Conservation (phyloP, 2,113 vertebrate species). For the Diadophis punctatus region DNA sequence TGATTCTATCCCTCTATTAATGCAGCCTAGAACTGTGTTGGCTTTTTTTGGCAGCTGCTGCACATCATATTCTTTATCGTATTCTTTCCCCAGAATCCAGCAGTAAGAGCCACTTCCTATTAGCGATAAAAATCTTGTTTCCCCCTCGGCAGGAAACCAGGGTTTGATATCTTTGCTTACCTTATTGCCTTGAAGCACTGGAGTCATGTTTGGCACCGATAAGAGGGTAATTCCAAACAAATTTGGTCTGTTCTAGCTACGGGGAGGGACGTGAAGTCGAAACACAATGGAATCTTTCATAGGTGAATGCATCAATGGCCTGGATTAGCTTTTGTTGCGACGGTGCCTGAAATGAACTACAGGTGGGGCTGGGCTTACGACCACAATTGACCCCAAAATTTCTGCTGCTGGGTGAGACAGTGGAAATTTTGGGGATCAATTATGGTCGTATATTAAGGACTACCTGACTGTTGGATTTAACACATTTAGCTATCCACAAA, state of each 20-base stretch:
- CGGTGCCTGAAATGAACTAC: neutral
- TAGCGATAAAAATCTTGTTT: conserved; percentile 45
- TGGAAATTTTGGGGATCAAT: too few relatives aligned
- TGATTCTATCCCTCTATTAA: too few relatives aligned
- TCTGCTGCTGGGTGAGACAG: neutral
- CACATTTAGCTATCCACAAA: neutral
- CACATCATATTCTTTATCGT: too few relatives aligned
- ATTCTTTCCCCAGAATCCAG: conserved; percentile 47
- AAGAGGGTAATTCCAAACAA: conserved; percentile 49
- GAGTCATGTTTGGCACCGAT: conserved; percentile 51
- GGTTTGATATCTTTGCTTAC: conserved; percentile 50
- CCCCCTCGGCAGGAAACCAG: conserved; percentile 46
- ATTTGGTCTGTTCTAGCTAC: conserved; percentile 45
- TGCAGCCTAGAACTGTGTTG: too few relatives aligned
- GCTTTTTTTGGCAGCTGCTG: too few relatives aligned
- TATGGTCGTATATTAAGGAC: too few relatives aligned
- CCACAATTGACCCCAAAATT: neutral
- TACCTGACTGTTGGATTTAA: too few relatives aligned
- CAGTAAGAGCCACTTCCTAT: conserved; percentile 45
- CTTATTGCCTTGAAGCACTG: conserved; percentile 41
- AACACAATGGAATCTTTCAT: conserved; percentile 45
- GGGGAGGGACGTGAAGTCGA: conserved; percentile 40
- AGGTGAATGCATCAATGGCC: too few relatives aligned
- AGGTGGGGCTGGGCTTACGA: neutral
- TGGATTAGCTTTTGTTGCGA: neutral